Evolutionary conservation across 1,140 invertebrate genomes (phyloP), one percentile per base, ranked within the genome.

Genomic region (Drosophila neocordata): DNA sequence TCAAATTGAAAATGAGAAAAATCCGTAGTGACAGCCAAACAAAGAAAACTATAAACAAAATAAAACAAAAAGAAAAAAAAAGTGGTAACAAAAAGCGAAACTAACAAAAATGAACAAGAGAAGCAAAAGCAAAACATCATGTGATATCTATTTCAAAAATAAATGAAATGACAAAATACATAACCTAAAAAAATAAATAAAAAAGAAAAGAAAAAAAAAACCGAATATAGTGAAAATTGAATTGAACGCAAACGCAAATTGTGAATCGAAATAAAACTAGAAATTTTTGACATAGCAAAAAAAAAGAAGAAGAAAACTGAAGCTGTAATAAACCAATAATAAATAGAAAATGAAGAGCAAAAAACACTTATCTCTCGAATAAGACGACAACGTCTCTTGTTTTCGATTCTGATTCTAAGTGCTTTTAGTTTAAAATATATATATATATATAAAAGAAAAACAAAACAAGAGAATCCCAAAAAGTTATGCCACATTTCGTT

Each of bases 131-230:
- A 89, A 85, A 85, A 81, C 70, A 79, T 89, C 83, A 83, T 87
- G 84, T 87, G 84, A 89, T 89, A 89, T 89, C 77, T 85, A 89
- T 89, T 89, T 89, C 80, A 85, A 89, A 81, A 89, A 89, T 85
- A 89, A 80, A 73, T 79, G 73, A 83, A 88, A 77, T 63, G 70
- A 66, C 58, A 82, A 74, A 82, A 65, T 68, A 77, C 58, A 41
- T 48, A 63, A 70, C 48, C 22, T 27, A 24, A 63, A 69, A 73
- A 20, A 18, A 24, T 4, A 24, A 59, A 61, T 52, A 58, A 56
- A 57, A 79, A 66, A 64, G 68, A 64, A 62, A 53, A 68, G 66
- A 59, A 51, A 63, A 38, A 64, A 44, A 12, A 78, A 59, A 64
- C 61, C 51, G 65, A 67, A 73, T 59, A 69, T 69, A 82, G 77